These are phyloP conservation scores for Plecturocebus donacophilus DNA, from an alignment of 2,113 vertebrate species.

Conservation along the genomic window DNA sequence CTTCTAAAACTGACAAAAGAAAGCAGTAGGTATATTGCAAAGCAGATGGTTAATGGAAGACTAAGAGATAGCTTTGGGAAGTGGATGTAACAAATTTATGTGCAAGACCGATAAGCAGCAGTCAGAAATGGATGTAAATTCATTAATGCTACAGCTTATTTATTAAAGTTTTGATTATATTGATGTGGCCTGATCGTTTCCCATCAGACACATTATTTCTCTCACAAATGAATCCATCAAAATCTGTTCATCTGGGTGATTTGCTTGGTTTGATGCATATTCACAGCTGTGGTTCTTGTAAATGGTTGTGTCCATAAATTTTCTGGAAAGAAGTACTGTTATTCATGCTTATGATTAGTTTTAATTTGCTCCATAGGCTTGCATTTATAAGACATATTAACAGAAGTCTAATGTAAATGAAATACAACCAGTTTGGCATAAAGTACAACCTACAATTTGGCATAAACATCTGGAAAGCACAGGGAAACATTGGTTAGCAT, in stretches of 20 bases:
- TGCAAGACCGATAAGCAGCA: conserved; percentile 51
- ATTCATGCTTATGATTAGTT: conserved; percentile 18
- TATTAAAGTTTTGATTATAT: conserved; percentile 60
- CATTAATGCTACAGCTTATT: conserved; percentile 56
- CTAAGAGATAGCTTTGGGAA: conserved; percentile 68
- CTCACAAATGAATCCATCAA: conserved; percentile 36
- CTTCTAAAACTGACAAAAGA: neutral
- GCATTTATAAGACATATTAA: conserved; percentile 40
- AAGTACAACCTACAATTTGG: neutral
- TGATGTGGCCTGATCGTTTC: conserved; percentile 50
- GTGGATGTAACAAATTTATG: conserved; percentile 67
- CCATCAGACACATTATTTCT: conserved; percentile 44
- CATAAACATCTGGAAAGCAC: neutral
- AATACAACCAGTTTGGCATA: neutral
- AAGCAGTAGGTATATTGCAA: conserved; percentile 66
- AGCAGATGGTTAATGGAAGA: conserved; percentile 62
- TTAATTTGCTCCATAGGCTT: conserved; percentile 43
- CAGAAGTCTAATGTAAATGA: neutral
- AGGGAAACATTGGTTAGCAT: neutral
- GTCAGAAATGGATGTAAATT: conserved; percentile 45
- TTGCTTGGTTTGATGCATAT: conserved; percentile 42
- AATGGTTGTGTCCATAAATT: conserved; percentile 54
- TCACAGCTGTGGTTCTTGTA: conserved; percentile 9
- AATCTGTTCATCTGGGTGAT: conserved; percentile 51
- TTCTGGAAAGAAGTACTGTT: conserved; percentile 31